Conservation (phyloP, 1,140 invertebrate genomes). For the Leptopilina clavipes region DNA sequence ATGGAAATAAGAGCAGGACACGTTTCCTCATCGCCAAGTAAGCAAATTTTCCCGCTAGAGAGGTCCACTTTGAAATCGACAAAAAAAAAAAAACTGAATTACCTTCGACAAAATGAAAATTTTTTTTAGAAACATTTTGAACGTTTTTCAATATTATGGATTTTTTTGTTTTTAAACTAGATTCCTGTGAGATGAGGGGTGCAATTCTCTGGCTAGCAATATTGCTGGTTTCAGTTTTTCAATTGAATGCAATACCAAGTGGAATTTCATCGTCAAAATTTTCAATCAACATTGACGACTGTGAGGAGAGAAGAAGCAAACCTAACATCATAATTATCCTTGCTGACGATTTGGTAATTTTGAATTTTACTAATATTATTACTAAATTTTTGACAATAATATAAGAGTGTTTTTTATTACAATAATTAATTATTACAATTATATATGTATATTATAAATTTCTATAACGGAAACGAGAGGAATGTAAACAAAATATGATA, state of each 20-base stretch:
- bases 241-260: neutral
- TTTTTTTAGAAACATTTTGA: neutral
- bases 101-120: neutral
- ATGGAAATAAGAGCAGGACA: neutral
- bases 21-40: neutral
- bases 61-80: neutral
- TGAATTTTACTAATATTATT: no score
- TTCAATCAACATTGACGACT: constrained; percentile 15
- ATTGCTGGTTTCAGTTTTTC: neutral
- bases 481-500: no score
- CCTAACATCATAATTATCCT: constrained; percentile 78
- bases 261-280: neutral
- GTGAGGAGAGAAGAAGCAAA: constrained; percentile 40
- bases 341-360: constrained; percentile 78
- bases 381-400: no score
- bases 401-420: no score
- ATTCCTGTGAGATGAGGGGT: neutral
- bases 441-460: no score
- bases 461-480: no score
- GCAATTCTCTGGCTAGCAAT: constrained; percentile 12
- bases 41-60: neutral
- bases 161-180: neutral
- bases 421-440: neutral
- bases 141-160: no score
- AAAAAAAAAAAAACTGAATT: neutral